Conservation (phyloP, 2,888 invertebrate species). For the Drosophila mercatorum region DNA sequence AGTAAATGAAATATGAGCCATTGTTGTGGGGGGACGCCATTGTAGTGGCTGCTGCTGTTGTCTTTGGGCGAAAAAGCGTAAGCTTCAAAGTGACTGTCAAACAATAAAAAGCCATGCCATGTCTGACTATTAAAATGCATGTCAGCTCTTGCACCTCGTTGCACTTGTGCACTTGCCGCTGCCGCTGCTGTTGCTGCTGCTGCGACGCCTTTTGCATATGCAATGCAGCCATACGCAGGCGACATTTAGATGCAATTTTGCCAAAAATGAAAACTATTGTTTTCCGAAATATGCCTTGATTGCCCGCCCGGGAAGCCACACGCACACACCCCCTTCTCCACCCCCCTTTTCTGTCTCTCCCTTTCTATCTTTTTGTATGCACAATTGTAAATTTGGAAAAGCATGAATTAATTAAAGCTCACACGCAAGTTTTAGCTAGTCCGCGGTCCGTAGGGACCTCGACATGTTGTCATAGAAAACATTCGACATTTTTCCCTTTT, state of each 20-base stretch:
- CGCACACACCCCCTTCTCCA: no score
- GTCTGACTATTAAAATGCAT: neutral
- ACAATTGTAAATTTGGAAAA: neutral
- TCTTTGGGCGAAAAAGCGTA: neutral
- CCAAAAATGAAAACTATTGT: neutral
- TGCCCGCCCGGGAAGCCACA: no score
- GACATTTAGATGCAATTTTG: neutral
- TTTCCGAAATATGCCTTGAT: neutral
- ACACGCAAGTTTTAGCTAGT: neutral
- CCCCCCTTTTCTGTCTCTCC: neutral
- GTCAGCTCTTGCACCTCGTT: neutral
- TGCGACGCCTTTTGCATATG: neutral
- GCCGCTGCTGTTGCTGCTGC: neutral
- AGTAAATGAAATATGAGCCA: neutral
- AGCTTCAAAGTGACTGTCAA: conserved; percentile 2
- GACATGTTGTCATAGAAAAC: neutral
- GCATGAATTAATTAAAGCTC: neutral
- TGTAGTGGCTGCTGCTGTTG: neutral
- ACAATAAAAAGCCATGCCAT: conserved; percentile 17
- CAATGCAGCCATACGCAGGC: neutral
- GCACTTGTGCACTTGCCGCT: neutral
- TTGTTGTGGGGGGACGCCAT: conserved; percentile 7
- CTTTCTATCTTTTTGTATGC: neutral
- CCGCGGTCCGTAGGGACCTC: neutral
- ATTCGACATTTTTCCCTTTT: neutral